Evolutionary conservation across 2,797 vertebrate species (phyloP).

Genomic region (Leucoraja ocellata): DNA sequence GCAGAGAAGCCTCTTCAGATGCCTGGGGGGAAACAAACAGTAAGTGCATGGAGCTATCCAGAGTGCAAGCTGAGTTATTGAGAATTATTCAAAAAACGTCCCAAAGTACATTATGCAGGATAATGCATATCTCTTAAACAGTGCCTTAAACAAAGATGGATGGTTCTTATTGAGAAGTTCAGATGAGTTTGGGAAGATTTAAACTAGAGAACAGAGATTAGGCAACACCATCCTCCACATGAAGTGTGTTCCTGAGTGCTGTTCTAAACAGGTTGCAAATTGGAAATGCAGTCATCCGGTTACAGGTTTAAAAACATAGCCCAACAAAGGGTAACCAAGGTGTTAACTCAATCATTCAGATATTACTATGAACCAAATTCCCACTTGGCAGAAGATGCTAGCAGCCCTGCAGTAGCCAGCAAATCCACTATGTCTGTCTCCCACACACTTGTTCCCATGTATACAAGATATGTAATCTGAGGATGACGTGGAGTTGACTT

Average conservation of each 20-base stretch:
- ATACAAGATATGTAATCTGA: no score
- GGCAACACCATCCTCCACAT: not conserved
- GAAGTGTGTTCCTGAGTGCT: no score
- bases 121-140: not conserved
- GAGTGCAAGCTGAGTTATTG: not conserved
- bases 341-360: no score
- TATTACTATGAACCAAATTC: no score
- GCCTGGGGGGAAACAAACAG: slow-evolving; percentile 57
- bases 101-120: not conserved
- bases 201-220: not conserved
- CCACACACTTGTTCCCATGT: no score
- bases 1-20: slow-evolving; percentile 84
- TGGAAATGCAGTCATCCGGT: no score
- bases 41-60: not conserved
- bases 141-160: not conserved
- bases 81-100: not conserved
- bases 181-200: not conserved
- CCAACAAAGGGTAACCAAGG: no score
- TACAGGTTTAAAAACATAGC: no score
- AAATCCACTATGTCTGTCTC: no score
- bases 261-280: no score
- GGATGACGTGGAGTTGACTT: not conserved
- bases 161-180: not conserved
- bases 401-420: no score
- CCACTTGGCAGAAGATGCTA: no score